Evolutionary conservation across 1,140 invertebrate genomes (phyloP).

Genomic region (Drosophila hydei): DNA sequence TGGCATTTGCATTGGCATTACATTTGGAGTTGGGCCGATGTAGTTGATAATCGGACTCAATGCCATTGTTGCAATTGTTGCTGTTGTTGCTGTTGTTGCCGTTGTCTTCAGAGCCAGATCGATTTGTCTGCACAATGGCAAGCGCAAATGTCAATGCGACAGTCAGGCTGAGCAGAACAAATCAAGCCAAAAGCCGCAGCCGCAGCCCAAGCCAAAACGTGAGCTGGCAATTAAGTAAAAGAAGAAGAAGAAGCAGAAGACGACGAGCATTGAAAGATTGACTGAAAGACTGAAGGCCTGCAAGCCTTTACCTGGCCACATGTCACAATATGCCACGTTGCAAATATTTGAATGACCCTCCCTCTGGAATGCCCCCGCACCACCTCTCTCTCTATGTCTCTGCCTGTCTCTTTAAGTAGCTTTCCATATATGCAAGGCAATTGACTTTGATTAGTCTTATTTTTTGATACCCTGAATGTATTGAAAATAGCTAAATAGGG

Average conservation of each 20-base stretch:
- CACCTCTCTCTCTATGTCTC: neutral
- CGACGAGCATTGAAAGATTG: constrained; percentile 15
- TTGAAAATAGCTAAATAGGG: neutral
- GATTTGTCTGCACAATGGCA: constrained; percentile 70
- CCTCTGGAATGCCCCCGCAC: neutral
- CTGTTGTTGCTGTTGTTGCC: constrained; percentile 28
- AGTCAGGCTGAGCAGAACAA: constrained; percentile 29
- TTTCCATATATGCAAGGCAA: constrained; percentile 12
- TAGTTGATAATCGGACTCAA: constrained; percentile 73
- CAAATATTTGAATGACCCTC: constrained; percentile 24
- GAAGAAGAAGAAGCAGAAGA: neutral
- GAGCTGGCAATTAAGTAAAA: constrained; percentile 76
- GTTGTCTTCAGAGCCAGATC: constrained; percentile 47
- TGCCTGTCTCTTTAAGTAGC: neutral
- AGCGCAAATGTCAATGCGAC: constrained; percentile 55
- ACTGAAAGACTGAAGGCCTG: constrained; percentile 18
- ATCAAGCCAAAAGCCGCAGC: constrained; percentile 63
- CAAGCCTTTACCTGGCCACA: constrained; percentile 24
- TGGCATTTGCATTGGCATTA: constrained; percentile 78
- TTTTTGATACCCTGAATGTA: neutral
- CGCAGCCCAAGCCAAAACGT: constrained; percentile 65
- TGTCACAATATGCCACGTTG: constrained; percentile 14
- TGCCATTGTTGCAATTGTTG: constrained; percentile 65
- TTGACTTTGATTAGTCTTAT: constrained; percentile 7
- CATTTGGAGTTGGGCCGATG: constrained; percentile 63